Conservation (phyloP, 2,888 invertebrate genomes). For the Aphodius granarius region DNA sequence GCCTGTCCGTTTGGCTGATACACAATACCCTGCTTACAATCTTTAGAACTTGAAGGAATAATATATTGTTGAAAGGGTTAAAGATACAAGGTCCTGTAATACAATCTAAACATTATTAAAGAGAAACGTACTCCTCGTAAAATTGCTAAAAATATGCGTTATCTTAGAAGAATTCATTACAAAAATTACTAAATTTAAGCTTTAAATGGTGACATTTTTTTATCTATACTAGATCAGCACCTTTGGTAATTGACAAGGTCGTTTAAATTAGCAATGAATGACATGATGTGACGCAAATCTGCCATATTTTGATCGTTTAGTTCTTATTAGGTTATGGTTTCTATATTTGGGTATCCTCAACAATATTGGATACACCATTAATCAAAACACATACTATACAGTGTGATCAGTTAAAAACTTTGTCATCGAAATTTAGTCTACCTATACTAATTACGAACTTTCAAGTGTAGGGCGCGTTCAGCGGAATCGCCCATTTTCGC, state of each 20-base stretch:
- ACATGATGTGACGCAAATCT: background rate
- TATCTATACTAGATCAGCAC: background rate
- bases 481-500: too few species aligned
- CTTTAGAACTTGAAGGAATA: background rate
- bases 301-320: background rate
- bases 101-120: background rate
- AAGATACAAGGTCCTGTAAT: background rate
- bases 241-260: background rate
- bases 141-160: too few species aligned
- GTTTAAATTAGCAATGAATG: background rate
- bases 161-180: too few species aligned
- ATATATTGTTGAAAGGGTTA: background rate
- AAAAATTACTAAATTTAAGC: too few species aligned
- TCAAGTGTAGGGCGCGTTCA: too few species aligned
- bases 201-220: too few species aligned
- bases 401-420: too few species aligned
- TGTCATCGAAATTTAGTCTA: too few species aligned
- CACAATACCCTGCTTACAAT: background rate
- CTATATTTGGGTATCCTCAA: background rate
- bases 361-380: background rate
- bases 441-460: too few species aligned
- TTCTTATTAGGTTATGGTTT: background rate
- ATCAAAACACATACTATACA: background rate
- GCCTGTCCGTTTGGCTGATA: background rate
- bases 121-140: too few species aligned